phyloP scores from a whole-genome alignment of 2,797 vertebrate species.

The Lithobates pipiens region DNA sequence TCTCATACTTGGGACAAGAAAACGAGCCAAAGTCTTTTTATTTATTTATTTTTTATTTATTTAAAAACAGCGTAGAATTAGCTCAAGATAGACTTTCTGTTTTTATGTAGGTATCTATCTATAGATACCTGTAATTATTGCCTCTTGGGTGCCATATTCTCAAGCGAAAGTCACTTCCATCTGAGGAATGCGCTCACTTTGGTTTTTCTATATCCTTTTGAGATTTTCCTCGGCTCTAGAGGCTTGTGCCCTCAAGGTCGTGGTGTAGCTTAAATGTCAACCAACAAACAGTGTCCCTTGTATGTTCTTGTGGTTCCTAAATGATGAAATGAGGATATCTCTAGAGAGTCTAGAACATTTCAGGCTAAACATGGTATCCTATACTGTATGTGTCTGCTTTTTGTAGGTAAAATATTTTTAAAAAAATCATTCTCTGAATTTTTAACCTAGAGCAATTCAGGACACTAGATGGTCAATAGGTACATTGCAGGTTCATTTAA shows the following conservation, averaged over 20 bases:
- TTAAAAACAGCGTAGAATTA: not conserved
- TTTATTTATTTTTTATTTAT: too few relatives aligned
- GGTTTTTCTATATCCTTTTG: not conserved
- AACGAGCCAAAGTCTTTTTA: not conserved
- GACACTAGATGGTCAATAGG: too few relatives aligned
- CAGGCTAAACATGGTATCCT: too few relatives aligned
- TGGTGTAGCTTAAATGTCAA: not conserved
- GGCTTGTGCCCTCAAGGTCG: not conserved
- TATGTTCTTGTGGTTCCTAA: not conserved
- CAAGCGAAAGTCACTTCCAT: not conserved
- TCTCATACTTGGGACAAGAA: constrained; percentile 13
- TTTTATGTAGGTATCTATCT: not conserved
- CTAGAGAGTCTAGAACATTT: too few relatives aligned
- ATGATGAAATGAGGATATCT: not conserved
- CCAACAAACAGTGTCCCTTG: not conserved
- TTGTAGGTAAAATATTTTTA: too few relatives aligned
- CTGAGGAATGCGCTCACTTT: not conserved
- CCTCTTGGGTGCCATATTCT: not conserved
- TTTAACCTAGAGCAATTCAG: too few relatives aligned
- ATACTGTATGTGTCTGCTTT: too few relatives aligned
- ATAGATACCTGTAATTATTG: constrained; percentile 7
- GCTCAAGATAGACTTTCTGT: not conserved
- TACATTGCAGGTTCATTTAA: too few relatives aligned
- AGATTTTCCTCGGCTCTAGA: not conserved
- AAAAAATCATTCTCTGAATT: too few relatives aligned